These are phyloP conservation scores for Nysson spinosus DNA, from an alignment of 2,888 invertebrate genomes.

Conservation along the genomic window DNA sequence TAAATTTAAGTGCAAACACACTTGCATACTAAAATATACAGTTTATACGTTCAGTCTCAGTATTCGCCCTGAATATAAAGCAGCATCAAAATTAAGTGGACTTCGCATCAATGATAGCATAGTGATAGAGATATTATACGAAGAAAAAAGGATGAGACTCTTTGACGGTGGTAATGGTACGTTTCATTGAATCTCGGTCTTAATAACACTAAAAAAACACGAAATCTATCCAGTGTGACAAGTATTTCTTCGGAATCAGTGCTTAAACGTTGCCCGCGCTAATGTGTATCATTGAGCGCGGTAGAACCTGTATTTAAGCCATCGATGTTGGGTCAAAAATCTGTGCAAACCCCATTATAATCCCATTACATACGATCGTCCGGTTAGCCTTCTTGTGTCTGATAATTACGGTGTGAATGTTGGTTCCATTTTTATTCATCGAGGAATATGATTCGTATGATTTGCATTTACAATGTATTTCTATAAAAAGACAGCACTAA, in stretches of 20 bases:
- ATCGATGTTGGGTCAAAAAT: slow-evolving; percentile 33
- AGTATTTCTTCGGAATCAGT: slow-evolving; percentile 26
- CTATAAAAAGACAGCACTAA: too few species aligned
- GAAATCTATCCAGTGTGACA: slow-evolving; percentile 19
- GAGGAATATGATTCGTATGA: not conserved
- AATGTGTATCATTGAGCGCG: slow-evolving; percentile 30
- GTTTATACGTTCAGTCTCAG: too few species aligned
- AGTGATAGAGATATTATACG: slow-evolving; percentile 4
- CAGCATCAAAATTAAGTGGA: too few species aligned
- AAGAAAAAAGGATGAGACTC: not conserved
- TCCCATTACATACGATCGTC: slow-evolving; percentile 39
- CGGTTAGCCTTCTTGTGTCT: slow-evolving; percentile 13
- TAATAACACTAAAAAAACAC: slow-evolving; percentile 18
- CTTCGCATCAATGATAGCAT: not conserved
- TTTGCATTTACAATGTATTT: too few species aligned
- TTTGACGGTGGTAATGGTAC: slow-evolving; percentile 11
- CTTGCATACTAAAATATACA: too few species aligned
- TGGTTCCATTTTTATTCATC: not conserved
- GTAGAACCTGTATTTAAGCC: slow-evolving; percentile 23
- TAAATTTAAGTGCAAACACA: too few species aligned
- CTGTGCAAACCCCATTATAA: slow-evolving; percentile 41
- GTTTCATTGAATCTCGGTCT: slow-evolving; percentile 4
- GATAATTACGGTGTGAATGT: slow-evolving; percentile 33
- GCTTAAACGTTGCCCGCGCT: slow-evolving; percentile 32
- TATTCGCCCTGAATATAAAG: too few species aligned